Conservation (phyloP, 1,140 invertebrate species). For the Hestina assimilis region DNA sequence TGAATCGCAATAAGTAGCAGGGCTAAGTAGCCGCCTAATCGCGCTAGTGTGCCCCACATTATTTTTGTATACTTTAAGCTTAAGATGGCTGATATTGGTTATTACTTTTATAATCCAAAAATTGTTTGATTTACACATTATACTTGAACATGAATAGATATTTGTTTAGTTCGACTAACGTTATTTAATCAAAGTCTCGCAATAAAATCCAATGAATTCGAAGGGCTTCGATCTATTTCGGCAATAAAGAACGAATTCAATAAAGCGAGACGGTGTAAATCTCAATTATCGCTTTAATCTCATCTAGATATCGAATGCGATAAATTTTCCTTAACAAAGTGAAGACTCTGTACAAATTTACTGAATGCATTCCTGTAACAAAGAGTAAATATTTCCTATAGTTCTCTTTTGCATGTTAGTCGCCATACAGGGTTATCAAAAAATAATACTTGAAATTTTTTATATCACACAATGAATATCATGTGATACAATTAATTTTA, state of each 20-base stretch:
- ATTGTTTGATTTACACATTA: neutral
- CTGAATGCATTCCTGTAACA: too few relatives aligned
- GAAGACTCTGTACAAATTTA: conserved; percentile 27
- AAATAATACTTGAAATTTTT: too few relatives aligned
- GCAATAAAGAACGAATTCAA: conserved; percentile 47
- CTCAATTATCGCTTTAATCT: conserved; percentile 42
- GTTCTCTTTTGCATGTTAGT: too few relatives aligned
- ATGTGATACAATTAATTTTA: too few relatives aligned
- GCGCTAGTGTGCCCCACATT: too few relatives aligned
- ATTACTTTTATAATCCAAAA: neutral
- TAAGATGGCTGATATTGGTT: too few relatives aligned
- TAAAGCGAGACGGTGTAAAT: conserved; percentile 51
- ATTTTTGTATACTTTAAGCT: too few relatives aligned
- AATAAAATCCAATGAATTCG: neutral
- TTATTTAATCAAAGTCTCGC: neutral
- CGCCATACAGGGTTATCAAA: too few relatives aligned
- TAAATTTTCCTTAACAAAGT: conserved; percentile 43
- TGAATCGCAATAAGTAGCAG: too few relatives aligned
- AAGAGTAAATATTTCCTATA: too few relatives aligned
- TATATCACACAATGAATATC: too few relatives aligned
- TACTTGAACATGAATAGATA: neutral
- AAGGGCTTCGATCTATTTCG: neutral
- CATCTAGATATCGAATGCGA: conserved; percentile 42
- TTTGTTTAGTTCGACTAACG: neutral
- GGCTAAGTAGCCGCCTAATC: too few relatives aligned